Base-by-base conservation (phyloP, 2,888 invertebrate species). In the Metellina segmentata region DNA sequence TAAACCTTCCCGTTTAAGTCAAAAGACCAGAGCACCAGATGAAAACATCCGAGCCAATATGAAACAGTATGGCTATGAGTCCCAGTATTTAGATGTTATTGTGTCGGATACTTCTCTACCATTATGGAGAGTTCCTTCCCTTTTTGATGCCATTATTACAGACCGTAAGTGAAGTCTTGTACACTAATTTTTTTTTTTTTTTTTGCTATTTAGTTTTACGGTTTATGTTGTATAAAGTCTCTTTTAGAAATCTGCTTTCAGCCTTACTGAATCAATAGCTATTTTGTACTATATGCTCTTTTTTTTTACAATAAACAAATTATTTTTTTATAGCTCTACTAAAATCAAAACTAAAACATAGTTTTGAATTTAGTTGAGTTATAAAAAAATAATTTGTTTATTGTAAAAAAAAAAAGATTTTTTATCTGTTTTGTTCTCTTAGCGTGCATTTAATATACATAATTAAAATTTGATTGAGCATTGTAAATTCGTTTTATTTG, bases 101-200 rank as follows among this genome's bases (percentile, higher is more conserved):
- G 97, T 99, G 2, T 98, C 98, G 78, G 99, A 99, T 95, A 97
- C 98, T 94, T 97, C 99, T 0, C 96, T 96, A 94, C 96, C 97
- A 0, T 95, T 98, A 94, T 98, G 98, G 97, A 96, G 96, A 93
- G 95, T 96, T 0, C 95, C 96, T 0, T 91, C 92, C 5, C 94
- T 97, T 53, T 97, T 99, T 94, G 99, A 99, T 95, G 97, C 98
- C 61, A 98, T 99, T 92, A 96, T 99, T 90, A 98, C 99, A 53
- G 99, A 99, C 95, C 99, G 98, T 98, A 95, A 96, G 97, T 79
- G 16, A 61, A 61, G 6, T 61, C 11, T 11, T 53, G 53, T 53
- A 53, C 53, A 7, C 7, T 53, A 53, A 61, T 13, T 61, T 61
- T 13, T 0, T 61, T 61, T 8, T 34, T 34, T 34, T 34, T 1